Percentiles rank a stretch among this genome's conserved stretches.
phyloP scores from a whole-genome alignment of 2,797 vertebrate species.

The Ambastaia sidthimunki region DNA sequence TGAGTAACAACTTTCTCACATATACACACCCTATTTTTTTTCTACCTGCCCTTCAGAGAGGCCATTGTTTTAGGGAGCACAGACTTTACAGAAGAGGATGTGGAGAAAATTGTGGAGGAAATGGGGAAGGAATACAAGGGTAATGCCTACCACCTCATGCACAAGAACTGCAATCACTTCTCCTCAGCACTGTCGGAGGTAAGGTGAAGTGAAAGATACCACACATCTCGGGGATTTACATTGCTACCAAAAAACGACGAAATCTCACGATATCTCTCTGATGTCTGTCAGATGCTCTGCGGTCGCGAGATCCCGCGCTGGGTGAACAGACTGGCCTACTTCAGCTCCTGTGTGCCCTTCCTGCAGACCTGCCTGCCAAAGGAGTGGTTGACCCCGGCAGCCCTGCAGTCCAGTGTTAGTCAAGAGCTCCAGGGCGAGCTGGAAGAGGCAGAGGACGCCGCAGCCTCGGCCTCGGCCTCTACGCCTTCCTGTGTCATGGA shows the following conservation, averaged over 20 bases:
- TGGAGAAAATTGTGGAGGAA: conserved; percentile 96
- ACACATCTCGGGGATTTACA: background rate
- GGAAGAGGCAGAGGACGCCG: conserved; percentile 92
- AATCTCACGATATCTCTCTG: conserved; percentile 13
- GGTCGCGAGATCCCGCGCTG: conserved; percentile 97
- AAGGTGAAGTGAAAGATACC: conserved; percentile 35
- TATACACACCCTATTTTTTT: background rate
- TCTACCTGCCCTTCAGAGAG: conserved; percentile 78
- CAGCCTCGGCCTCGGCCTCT: conserved; percentile 80
- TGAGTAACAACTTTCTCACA: background rate
- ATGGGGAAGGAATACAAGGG: conserved; percentile 99
- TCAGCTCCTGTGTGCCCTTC: conserved; percentile 99
- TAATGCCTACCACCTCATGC: conserved; percentile 98
- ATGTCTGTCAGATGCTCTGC: conserved; percentile 86
- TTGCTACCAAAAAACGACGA: background rate
- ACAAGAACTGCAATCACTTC: conserved; percentile 99
- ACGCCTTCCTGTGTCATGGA: conserved; percentile 59
- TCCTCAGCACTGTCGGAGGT: conserved; percentile 97
- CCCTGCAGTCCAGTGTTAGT: conserved; percentile 96
- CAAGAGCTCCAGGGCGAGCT: conserved; percentile 93
- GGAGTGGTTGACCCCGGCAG: conserved; percentile 98
- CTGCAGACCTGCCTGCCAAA: conserved; percentile 98
- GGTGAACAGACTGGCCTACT: conserved; percentile 98
- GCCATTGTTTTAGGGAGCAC: conserved; percentile 96
- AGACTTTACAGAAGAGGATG: conserved; percentile 96